Evolutionary conservation across 1,140 invertebrate species (phyloP).

Genomic region (Diploscapter pachys): DNA sequence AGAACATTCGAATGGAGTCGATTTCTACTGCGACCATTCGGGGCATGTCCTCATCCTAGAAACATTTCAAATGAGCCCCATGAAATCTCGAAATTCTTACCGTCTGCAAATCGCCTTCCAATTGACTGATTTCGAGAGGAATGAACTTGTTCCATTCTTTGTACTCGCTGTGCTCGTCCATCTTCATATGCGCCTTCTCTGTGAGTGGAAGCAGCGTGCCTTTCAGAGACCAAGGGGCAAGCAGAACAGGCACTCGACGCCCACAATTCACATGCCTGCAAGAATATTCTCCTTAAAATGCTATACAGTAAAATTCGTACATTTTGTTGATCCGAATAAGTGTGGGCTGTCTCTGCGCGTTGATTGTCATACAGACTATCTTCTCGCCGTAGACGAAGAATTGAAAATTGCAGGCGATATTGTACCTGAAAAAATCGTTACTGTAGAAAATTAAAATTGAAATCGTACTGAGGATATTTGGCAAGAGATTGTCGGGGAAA

Average conservation of each 20-base stretch:
- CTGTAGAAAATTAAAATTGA: background rate
- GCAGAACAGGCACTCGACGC: conserved; percentile 4
- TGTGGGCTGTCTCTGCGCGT: conserved; percentile 33
- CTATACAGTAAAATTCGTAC: conserved; percentile 11
- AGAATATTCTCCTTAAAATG: background rate
- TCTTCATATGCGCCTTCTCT: conserved; percentile 4
- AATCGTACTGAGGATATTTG: conserved; percentile 8
- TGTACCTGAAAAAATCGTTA: conserved; percentile 8
- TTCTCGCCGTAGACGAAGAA: conserved; percentile 39
- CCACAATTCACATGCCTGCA: conserved; percentile 23
- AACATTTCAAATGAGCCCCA: background rate
- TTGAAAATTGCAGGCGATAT: conserved; percentile 30
- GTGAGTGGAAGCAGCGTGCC: conserved; percentile 9
- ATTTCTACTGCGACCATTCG: conserved; percentile 37
- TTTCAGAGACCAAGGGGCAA: conserved; percentile 23
- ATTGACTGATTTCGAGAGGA: conserved; percentile 16
- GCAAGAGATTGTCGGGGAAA: conserved; percentile 16
- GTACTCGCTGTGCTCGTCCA: conserved; percentile 5
- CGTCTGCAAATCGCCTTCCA: background rate
- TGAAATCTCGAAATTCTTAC: too few species aligned
- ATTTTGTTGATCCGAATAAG: conserved; percentile 16
- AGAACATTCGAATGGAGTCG: conserved; percentile 24
- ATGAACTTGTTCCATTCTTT: conserved; percentile 21
- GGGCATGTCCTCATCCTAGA: conserved; percentile 21
- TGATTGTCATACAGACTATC: conserved; percentile 25